A percentile compares a stretch with the other conserved stretches of the same genome.
These are phyloP conservation scores for Cyphomyrus discorhynchus DNA, from an alignment of 2,113 vertebrate genomes.

Conservation along the genomic window DNA sequence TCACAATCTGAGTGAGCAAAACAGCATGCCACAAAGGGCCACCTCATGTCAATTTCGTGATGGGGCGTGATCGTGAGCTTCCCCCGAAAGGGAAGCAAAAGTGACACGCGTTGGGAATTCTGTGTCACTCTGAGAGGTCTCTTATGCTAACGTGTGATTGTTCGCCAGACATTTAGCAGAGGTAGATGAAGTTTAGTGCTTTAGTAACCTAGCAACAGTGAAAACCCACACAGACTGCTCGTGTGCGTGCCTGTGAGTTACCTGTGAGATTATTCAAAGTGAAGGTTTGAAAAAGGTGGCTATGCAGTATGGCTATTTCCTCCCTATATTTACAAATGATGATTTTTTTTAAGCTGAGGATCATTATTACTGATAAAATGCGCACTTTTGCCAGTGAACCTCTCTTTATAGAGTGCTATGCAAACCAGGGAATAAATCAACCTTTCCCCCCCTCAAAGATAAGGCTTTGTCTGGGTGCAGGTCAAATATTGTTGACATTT, in stretches of 20 bases:
- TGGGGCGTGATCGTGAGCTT: neutral
- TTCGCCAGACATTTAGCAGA: neutral
- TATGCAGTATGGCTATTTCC: neutral
- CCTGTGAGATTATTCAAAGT: conserved; percentile 3
- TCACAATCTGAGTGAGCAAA: neutral
- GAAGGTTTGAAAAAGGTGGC: neutral
- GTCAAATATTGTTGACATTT: neutral
- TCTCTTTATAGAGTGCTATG: neutral
- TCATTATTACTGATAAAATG: neutral
- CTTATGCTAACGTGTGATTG: neutral
- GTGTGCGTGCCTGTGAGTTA: neutral
- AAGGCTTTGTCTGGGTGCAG: neutral
- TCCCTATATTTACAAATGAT: neutral
- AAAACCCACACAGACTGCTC: neutral
- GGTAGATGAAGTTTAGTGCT: neutral
- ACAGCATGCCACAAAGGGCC: neutral
- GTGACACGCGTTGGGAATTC: neutral
- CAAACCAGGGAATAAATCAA: neutral
- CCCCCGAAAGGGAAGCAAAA: neutral
- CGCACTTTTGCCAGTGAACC: neutral
- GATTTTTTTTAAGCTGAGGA: neutral
- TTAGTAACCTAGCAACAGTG: conserved; percentile 3
- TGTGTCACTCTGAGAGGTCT: neutral
- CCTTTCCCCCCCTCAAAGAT: neutral
- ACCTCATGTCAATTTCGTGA: neutral